phyloP scores from a whole-genome alignment of 2,113 vertebrate species.

The Heterotis niloticus region DNA sequence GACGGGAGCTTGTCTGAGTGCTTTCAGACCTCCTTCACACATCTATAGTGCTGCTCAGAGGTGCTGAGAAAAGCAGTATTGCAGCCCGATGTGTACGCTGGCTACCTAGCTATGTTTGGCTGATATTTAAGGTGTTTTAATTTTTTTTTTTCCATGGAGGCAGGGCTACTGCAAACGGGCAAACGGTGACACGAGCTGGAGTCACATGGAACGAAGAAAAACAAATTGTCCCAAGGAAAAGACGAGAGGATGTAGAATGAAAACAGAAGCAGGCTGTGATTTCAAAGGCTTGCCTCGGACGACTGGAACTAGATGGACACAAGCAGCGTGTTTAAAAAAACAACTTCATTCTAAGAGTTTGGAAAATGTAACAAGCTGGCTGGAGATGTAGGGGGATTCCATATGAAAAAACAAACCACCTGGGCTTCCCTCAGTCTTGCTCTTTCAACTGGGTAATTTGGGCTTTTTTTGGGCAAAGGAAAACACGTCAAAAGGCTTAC shows the following conservation, averaged over 20 bases:
- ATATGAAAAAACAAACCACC: slow-evolving; percentile 34
- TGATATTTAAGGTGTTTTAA: neutral
- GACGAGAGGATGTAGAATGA: neutral
- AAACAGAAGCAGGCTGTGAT: slow-evolving; percentile 1
- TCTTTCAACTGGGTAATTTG: neutral
- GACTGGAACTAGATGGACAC: neutral
- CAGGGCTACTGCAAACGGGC: neutral
- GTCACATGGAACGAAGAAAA: neutral
- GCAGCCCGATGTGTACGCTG: too few relatives aligned
- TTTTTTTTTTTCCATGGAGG: neutral
- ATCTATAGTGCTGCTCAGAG: neutral
- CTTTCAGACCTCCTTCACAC: neutral
- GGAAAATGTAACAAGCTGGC: slow-evolving; percentile 32
- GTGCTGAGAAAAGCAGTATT: too few relatives aligned
- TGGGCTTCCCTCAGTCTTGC: slow-evolving; percentile 29
- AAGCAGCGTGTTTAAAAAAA: slow-evolving; percentile 22
- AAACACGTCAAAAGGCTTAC: neutral
- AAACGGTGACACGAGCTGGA: neutral
- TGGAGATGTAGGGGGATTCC: slow-evolving; percentile 34
- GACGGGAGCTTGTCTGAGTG: neutral
- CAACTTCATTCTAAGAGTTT: slow-evolving; percentile 19
- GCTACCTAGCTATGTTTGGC: neutral
- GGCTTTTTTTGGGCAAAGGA: neutral
- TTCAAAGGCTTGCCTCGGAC: slow-evolving; percentile 15
- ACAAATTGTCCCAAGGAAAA: slow-evolving; percentile 2